phyloP scores from a whole-genome alignment of 2,797 vertebrate species.

The Danio kyathit region DNA sequence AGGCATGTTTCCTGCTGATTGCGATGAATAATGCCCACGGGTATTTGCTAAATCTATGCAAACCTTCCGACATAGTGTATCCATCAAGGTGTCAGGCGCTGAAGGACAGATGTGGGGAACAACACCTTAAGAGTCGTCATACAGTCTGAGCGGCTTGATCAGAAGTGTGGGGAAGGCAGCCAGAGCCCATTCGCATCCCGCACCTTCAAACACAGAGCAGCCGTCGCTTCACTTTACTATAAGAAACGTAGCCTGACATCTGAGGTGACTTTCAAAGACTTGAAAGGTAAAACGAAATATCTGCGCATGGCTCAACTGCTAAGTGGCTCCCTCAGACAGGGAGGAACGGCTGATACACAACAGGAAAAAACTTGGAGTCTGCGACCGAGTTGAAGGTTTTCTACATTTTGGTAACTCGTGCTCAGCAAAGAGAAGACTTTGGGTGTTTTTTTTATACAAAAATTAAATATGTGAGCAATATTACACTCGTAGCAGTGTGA shows the following conservation, averaged over 20 bases:
- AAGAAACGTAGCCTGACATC: conserved; percentile 49
- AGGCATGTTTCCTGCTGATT: conserved; percentile 26
- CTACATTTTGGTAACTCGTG: conserved; percentile 11
- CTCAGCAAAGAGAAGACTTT: conserved; percentile 7
- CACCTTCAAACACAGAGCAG: conserved; percentile 51
- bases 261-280: conserved; percentile 64
- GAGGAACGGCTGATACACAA: conserved; percentile 44
- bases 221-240: conserved; percentile 51
- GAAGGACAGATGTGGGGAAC: conserved; percentile 45
- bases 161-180: conserved; percentile 29
- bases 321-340: conserved; percentile 50
- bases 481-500: too few species aligned
- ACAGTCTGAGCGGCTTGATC: conserved; percentile 41
- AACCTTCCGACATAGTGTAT: conserved; percentile 20
- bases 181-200: conserved; percentile 38
- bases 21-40: conserved; percentile 45
- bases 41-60: conserved; percentile 45
- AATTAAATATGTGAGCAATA: too few species aligned
- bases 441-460: background rate
- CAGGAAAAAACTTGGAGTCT: conserved; percentile 38
- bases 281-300: conserved; percentile 55
- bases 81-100: conserved; percentile 29
- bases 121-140: conserved; percentile 14
- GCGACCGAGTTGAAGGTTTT: conserved; percentile 29
- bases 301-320: conserved; percentile 53